These are phyloP conservation scores for Nestor notabilis DNA, from an alignment of 2,113 vertebrate genomes.

Conservation along the genomic window DNA sequence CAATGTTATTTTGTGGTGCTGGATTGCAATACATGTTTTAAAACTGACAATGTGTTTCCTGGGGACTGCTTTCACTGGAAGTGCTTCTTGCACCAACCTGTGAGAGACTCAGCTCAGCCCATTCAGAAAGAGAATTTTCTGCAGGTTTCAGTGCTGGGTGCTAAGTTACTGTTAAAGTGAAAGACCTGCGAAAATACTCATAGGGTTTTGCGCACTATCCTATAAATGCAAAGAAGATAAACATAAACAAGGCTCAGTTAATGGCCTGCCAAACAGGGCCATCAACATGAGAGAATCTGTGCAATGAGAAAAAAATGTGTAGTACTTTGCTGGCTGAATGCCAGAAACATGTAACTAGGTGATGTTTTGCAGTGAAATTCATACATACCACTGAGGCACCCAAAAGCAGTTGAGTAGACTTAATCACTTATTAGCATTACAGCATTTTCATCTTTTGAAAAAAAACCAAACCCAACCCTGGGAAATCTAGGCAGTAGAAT, in stretches of 20 bases:
- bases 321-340: neutral
- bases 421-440: neutral
- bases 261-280: neutral
- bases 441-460: neutral
- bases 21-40: neutral
- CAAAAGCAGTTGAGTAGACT: neutral
- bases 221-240: neutral
- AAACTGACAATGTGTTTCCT: neutral
- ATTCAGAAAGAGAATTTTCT: neutral
- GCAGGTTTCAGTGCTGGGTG: neutral
- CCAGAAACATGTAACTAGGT: neutral
- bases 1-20: neutral
- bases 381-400: neutral
- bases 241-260: neutral
- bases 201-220: neutral
- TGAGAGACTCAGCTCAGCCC: neutral
- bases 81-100: neutral
- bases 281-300: neutral
- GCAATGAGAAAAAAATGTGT: neutral
- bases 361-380: neutral
- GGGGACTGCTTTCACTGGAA: neutral
- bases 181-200: neutral
- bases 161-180: neutral
- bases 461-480: accelerated
- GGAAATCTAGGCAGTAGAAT: neutral